Evolutionary conservation across 2,888 invertebrate species (phyloP).

Genomic region (Sthenelais limicola): DNA sequence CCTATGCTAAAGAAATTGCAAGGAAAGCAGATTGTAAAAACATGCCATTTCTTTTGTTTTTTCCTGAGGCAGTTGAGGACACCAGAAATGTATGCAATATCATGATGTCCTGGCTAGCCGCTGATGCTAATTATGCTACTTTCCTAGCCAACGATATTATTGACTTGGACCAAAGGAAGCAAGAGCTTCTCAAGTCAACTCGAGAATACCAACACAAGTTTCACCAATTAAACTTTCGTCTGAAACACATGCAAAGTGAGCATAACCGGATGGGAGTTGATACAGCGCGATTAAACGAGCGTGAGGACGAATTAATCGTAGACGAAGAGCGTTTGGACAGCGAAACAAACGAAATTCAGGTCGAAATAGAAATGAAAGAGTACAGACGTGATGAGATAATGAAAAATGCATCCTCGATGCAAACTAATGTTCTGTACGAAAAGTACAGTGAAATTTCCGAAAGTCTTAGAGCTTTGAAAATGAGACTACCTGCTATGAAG

Average conservation of each 20-base stretch:
- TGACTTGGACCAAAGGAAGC: conserved; percentile 58
- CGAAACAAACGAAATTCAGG: conserved; percentile 58
- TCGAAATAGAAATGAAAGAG: conserved; percentile 64
- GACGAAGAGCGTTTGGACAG: conserved; percentile 49
- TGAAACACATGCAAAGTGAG: conserved; percentile 59
- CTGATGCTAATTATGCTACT: conserved; percentile 62
- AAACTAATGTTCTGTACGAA: conserved; percentile 51
- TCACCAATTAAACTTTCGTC: conserved; percentile 59
- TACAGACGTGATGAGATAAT: conserved; percentile 52
- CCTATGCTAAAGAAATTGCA: conserved; percentile 57
- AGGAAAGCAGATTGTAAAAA: conserved; percentile 57
- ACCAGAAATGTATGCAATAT: conserved; percentile 58
- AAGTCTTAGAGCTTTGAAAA: conserved; percentile 58
- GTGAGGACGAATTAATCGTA: conserved; percentile 51
- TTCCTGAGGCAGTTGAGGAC: conserved; percentile 63
- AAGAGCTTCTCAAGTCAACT: conserved; percentile 56
- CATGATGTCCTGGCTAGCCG: conserved; percentile 61
- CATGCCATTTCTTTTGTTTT: conserved; percentile 61
- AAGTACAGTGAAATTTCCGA: conserved; percentile 59
- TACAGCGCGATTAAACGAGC: conserved; percentile 54
- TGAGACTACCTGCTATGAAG: conserved; percentile 56
- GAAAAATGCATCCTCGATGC: conserved; percentile 37
- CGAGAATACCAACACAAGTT: conserved; percentile 57
- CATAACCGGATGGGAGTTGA: conserved; percentile 55
- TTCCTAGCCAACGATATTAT: conserved; percentile 61